Evolutionary conservation across 2,113 vertebrate genomes (phyloP).

Genomic region (Euleptes europaea): DNA sequence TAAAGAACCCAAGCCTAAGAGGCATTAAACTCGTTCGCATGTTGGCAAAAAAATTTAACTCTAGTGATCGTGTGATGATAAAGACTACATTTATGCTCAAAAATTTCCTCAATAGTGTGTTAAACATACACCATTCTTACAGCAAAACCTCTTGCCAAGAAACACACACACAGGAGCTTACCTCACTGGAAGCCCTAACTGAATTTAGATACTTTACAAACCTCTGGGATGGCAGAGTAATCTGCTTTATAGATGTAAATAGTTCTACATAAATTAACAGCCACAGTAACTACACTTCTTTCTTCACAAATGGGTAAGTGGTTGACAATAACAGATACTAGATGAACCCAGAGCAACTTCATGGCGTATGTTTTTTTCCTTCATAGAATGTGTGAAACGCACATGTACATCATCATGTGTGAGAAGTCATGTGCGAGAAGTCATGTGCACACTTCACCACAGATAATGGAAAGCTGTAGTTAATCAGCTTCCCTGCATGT

Average conservation of each 20-base stretch:
- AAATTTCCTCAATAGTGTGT: neutral
- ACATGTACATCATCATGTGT: too few species aligned
- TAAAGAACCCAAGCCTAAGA: neutral
- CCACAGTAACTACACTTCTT: too few species aligned
- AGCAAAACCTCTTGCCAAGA: neutral
- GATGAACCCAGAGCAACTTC: neutral
- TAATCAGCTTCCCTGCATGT: neutral
- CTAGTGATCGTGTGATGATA: neutral
- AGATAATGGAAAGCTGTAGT: neutral
- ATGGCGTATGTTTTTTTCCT: neutral
- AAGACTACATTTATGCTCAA: neutral
- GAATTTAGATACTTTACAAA: neutral
- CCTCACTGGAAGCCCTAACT: neutral
- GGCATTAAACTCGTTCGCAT: neutral
- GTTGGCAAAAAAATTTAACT: neutral
- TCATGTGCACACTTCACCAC: neutral
- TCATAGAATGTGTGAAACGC: neutral
- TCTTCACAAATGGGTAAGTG: neutral
- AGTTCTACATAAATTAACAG: neutral
- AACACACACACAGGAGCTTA: neutral
- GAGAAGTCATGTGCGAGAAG: too few species aligned
- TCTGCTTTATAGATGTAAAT: neutral
- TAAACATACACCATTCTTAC: neutral
- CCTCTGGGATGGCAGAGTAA: neutral
- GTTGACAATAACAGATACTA: neutral